Conservation (phyloP, 2,888 invertebrate species). For the Pyralis farinalis region DNA sequence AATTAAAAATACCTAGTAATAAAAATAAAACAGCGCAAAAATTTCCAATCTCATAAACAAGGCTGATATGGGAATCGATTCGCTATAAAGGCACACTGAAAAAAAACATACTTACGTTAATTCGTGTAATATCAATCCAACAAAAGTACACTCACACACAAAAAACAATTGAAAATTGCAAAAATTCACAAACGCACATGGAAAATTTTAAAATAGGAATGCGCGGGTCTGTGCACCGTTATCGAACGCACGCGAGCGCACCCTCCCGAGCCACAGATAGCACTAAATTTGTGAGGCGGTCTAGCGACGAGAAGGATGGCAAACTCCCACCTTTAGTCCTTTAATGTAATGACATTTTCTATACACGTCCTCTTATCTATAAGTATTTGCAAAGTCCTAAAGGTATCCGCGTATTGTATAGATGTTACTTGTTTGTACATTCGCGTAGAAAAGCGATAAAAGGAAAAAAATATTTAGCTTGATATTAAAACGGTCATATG, state of each 20-base stretch:
- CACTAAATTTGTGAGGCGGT: slow-evolving; percentile 5
- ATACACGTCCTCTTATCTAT: slow-evolving; percentile 21
- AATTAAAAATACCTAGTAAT: no score
- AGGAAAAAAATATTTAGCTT: not conserved
- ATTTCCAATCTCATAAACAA: no score
- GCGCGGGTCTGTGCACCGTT: not conserved
- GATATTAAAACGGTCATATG: no score
- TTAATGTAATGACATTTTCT: slow-evolving; percentile 29
- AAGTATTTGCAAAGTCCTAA: slow-evolving; percentile 20
- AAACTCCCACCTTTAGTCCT: slow-evolving; percentile 16
- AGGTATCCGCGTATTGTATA: slow-evolving; percentile 7
- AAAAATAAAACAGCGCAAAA: no score
- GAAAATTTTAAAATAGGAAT: slow-evolving; percentile 5
- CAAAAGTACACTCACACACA: slow-evolving; percentile 7
- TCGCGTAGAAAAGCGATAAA: not conserved
- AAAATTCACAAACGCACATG: slow-evolving; percentile 4
- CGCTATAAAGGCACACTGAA: no score
- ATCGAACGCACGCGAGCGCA: slow-evolving; percentile 1
- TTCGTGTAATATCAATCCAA: slow-evolving; percentile 1
- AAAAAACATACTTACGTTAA: slow-evolving; percentile 1
- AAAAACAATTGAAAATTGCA: not conserved
- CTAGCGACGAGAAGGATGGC: slow-evolving; percentile 6
- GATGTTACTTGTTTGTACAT: slow-evolving; percentile 2
- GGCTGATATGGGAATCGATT: no score
- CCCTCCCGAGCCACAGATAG: not conserved